Percentiles rank a stretch among this genome's conserved stretches.
phyloP scores from a whole-genome alignment of 2,113 vertebrate genomes.

The Eubucco bourcierii region DNA sequence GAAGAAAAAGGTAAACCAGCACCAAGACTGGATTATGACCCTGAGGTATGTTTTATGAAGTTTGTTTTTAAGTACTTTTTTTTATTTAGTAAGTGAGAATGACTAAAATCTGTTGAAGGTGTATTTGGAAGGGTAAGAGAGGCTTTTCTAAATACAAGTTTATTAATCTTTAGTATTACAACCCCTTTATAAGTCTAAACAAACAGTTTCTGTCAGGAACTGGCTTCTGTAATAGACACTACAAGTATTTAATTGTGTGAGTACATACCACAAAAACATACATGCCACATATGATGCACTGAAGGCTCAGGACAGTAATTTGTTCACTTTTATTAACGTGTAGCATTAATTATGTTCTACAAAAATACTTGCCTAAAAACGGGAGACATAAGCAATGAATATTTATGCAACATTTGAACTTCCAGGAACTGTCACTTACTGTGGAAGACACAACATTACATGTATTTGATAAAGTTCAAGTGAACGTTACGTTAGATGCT shows the following conservation, averaged over 20 bases:
- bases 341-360: background rate
- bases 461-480: slow-evolving; percentile 93
- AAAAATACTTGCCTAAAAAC: background rate
- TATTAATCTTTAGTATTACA: background rate
- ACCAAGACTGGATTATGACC: slow-evolving; percentile 82
- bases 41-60: slow-evolving; percentile 78
- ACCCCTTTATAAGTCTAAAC: background rate
- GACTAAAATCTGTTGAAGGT: background rate
- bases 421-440: slow-evolving; percentile 84
- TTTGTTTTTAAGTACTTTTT: background rate
- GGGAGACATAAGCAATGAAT: background rate
- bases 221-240: background rate
- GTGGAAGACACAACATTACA: slow-evolving; percentile 86
- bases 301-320: background rate
- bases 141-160: background rate
- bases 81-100: background rate
- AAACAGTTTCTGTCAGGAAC: background rate
- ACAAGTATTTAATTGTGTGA: background rate
- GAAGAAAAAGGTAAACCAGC: slow-evolving; percentile 85
- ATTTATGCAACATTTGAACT: slow-evolving; percentile 14
- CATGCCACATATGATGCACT: background rate
- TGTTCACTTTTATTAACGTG: background rate
- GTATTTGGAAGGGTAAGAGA: background rate
- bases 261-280: background rate
- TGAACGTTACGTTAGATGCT: slow-evolving; percentile 89